Conservation (phyloP, 2,113 vertebrate genomes). For the Falcunculus frontatus region DNA sequence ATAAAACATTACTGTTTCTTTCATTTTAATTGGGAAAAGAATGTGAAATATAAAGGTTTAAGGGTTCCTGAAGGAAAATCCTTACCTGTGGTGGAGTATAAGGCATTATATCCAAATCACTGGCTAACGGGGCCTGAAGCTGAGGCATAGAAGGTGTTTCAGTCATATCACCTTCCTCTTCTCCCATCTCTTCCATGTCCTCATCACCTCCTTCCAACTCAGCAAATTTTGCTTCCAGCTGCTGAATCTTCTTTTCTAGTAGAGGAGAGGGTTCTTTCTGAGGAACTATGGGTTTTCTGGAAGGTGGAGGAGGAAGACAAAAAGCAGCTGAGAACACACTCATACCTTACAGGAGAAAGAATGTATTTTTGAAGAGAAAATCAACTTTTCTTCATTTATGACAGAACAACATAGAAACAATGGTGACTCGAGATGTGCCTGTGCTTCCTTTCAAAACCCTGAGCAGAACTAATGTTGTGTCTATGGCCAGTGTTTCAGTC, state of each 20-base stretch:
- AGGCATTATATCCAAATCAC: constrained; percentile 91
- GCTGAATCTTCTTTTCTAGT: constrained; percentile 94
- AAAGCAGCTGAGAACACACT: not conserved
- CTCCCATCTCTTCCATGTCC: constrained; percentile 93
- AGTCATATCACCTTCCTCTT: constrained; percentile 89
- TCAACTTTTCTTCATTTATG: not conserved
- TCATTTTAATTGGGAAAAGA: not conserved
- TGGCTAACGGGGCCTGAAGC: constrained; percentile 84
- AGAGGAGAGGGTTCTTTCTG: constrained; percentile 97
- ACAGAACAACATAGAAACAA: not conserved
- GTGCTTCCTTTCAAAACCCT: not conserved
- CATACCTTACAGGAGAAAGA: not conserved
- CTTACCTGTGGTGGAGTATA: constrained; percentile 94
- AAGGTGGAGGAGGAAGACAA: not conserved
- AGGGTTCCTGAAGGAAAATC: not conserved
- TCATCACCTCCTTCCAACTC: constrained; percentile 93
- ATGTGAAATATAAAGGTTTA: not conserved
- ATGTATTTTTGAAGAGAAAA: not conserved
- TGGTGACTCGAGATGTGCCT: not conserved
- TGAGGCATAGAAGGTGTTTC: constrained; percentile 86
- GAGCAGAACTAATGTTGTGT: not conserved
- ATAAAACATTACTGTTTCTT: not conserved
- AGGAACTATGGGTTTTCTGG: constrained; percentile 94
- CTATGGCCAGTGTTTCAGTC: not conserved
- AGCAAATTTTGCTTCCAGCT: constrained; percentile 97